These are phyloP conservation scores for Limnodromus scolopaceus DNA, from an alignment of 2,797 vertebrate species.

Conservation along the genomic window DNA sequence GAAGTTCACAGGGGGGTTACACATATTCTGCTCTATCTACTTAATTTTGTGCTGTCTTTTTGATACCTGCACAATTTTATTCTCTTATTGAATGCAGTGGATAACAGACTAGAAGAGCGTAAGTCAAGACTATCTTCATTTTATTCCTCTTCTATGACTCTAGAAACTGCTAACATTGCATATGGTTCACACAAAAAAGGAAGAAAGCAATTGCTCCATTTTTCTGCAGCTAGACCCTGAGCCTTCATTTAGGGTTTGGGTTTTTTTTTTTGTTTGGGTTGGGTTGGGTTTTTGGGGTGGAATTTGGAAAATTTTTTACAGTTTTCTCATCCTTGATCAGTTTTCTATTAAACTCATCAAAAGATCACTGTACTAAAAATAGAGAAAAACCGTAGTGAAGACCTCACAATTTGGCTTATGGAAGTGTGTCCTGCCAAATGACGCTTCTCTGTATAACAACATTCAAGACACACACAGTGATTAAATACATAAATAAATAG, in stretches of 20 bases:
- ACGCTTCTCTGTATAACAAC: neutral
- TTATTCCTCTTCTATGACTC: neutral
- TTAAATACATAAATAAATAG: slow-evolving; percentile 26
- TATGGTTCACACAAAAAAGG: neutral
- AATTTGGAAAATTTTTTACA: neutral
- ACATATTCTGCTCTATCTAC: neutral
- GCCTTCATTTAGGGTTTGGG: neutral
- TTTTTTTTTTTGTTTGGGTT: neutral
- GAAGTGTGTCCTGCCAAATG: neutral
- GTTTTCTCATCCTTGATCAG: neutral
- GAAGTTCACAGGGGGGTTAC: neutral
- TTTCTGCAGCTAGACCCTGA: neutral
- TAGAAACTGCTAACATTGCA: neutral
- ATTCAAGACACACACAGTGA: neutral
- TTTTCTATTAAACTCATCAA: neutral
- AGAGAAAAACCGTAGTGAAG: neutral
- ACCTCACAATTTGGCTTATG: neutral
- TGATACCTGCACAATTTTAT: neutral
- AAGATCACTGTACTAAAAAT: neutral
- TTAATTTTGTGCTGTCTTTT: neutral
- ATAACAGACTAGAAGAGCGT: neutral
- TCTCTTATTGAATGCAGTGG: neutral
- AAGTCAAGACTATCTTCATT: neutral
- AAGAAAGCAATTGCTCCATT: neutral
- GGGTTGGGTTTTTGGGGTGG: neutral